Evolutionary conservation across 2,797 vertebrate genomes (phyloP), one percentile per base, ranked within the genome.

Genomic region (Chelon auratus): DNA sequence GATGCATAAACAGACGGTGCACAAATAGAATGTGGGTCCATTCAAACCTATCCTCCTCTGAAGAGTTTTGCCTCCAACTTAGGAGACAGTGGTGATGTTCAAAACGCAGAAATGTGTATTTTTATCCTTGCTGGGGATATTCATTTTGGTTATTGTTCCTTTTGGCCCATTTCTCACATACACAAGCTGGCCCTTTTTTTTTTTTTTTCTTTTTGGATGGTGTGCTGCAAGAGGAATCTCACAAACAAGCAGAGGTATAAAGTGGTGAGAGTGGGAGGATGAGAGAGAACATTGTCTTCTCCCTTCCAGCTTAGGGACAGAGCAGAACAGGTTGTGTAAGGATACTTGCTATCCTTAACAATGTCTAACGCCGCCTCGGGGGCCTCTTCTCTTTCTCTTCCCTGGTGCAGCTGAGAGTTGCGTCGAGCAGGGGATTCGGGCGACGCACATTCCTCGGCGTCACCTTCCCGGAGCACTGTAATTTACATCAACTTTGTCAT

Each of bases 281-380:
- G 84, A 92, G 86, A 91, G 82, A 81, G 87, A 91, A 91, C 92
- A 90, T 90, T 91, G 89, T 91, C 89, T 91, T 90, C 89, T 90
- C 71, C 82, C 85, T 80, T 80, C 72, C 82, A 86, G 87, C 82
- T 83, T 71, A 87, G 85, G 88, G 87, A 91, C 84, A 80, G 85
- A 86, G 80, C 81, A 86, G 87, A 91, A 89, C 91, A 91, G 90
- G 88, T 91, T 91, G 90, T 83, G 86, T 90, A 86, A 91, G 89
- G 88, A 91, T 89, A 89, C 87, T 85, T 78, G 81, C 84, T 83
- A 84, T 88, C 86, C 87, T 85, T 90, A 92, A 90, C 90, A 81
- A 68, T 63, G 82, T 88, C 81, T 86, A 64, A 82, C 87, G 69
- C 75, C 37, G 88, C 89, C 88, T 87, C 65, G 40, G 84, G 24